These are phyloP conservation scores for Lepidocolaptes lacrymiger DNA, from an alignment of 2,797 vertebrate species.

Conservation along the genomic window DNA sequence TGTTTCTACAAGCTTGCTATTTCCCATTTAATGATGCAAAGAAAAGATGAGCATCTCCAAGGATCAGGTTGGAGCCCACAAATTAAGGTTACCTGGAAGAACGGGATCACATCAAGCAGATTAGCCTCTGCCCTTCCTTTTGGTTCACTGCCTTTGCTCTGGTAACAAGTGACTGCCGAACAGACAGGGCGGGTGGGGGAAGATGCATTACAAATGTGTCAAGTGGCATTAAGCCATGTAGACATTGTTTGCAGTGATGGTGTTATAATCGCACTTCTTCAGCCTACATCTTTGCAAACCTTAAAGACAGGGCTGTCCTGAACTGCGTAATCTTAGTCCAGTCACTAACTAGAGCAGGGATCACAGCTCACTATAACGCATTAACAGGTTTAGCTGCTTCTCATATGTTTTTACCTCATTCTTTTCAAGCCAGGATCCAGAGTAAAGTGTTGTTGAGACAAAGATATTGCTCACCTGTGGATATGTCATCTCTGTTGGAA, in stretches of 20 bases:
- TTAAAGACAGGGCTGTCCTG: not conserved
- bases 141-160: not conserved
- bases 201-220: not conserved
- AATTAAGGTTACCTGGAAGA: not conserved
- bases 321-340: not conserved
- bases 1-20: not conserved
- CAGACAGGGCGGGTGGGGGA: not conserved
- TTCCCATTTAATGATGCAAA: not conserved
- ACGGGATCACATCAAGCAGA: not conserved
- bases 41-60: not conserved
- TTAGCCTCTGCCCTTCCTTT: conserved; percentile 9
- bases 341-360: not conserved
- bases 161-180: not conserved
- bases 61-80: not conserved
- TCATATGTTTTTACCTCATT: not conserved
- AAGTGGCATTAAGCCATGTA: not conserved
- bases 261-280: not conserved
- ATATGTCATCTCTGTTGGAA: not conserved
- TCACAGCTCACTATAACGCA: not conserved
- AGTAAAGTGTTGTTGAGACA: not conserved
- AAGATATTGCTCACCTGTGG: not conserved
- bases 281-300: not conserved
- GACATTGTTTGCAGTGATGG: not conserved
- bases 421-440: not conserved
- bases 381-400: not conserved